Conservation (phyloP, 1,140 invertebrate species). For the Papilio helenus region DNA sequence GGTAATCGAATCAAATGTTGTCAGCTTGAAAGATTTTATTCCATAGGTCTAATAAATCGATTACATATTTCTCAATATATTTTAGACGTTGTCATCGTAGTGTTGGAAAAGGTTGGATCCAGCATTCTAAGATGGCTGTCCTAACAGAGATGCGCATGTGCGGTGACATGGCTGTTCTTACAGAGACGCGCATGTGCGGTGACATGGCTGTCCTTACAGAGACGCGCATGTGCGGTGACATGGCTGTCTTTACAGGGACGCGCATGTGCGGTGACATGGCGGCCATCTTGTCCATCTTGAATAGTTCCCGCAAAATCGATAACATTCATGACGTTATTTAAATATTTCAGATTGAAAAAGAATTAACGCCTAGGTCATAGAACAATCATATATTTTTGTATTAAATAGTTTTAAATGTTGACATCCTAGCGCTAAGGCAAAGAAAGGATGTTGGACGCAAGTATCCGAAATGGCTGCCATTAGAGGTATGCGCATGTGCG, state of each 20-base stretch:
- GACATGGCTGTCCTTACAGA: neutral
- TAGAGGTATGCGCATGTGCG: constrained; percentile 4
- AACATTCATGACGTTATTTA: neutral
- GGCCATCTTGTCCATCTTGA: neutral
- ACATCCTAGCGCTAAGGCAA: neutral
- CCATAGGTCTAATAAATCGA: too few species aligned
- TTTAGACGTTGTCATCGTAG: too few species aligned
- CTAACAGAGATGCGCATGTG: neutral
- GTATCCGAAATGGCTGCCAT: neutral
- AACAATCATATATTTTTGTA: neutral
- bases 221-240: constrained; percentile 9
- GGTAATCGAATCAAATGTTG: too few species aligned
- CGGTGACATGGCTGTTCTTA: neutral
- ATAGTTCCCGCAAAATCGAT: neutral
- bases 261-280: constrained; percentile 19
- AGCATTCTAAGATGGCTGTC: neutral
- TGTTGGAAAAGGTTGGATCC: neutral
- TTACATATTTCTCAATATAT: neutral
- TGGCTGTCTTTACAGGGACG: neutral
- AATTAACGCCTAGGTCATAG: too few species aligned
- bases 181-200: constrained; percentile 5
- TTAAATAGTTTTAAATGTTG: neutral
- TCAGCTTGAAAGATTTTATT: too few species aligned
- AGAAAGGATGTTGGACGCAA: neutral
- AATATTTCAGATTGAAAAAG: too few species aligned